Conservation (phyloP, 2,888 invertebrate species). For the Nipponacmea schrenckii region DNA sequence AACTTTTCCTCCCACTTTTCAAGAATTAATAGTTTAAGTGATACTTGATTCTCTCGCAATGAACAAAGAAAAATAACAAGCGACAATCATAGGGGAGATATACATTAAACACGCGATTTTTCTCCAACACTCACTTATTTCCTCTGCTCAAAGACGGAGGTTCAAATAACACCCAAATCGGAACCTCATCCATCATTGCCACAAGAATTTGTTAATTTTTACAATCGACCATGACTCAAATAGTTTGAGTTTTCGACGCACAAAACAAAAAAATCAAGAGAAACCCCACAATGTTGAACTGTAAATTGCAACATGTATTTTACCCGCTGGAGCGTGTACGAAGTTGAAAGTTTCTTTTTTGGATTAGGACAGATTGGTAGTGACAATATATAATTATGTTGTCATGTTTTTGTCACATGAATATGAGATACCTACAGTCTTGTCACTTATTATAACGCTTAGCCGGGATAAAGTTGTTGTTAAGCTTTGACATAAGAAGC, state of each 20-base stretch:
- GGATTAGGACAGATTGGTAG: not conserved
- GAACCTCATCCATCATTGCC: conserved; percentile 7
- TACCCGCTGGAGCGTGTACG: not conserved
- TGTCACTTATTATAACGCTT: not conserved
- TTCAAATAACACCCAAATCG: conserved; percentile 6
- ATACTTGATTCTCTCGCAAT: conserved; percentile 1
- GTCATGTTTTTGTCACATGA: conserved; percentile 1
- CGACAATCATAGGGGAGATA: not conserved
- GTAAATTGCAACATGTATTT: not conserved
- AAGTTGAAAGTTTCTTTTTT: not conserved
- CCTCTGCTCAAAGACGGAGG: not conserved
- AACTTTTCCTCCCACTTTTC: conserved; percentile 15
- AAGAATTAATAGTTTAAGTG: conserved; percentile 4
- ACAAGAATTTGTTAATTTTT: conserved; percentile 4
- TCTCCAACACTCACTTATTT: not conserved
- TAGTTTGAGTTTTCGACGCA: not conserved
- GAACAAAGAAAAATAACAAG: not conserved
- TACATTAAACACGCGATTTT: not conserved
- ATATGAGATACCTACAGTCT: not conserved
- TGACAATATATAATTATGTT: conserved; percentile 2
- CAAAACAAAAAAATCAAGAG: not conserved
- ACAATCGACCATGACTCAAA: not conserved
- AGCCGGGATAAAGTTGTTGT: not conserved
- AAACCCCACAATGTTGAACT: not conserved
- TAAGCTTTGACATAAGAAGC: not conserved